Conservation (phyloP, 30 jellyfish, hydroid and myxozoan genomes). For the Rhopilema esculentum region DNA sequence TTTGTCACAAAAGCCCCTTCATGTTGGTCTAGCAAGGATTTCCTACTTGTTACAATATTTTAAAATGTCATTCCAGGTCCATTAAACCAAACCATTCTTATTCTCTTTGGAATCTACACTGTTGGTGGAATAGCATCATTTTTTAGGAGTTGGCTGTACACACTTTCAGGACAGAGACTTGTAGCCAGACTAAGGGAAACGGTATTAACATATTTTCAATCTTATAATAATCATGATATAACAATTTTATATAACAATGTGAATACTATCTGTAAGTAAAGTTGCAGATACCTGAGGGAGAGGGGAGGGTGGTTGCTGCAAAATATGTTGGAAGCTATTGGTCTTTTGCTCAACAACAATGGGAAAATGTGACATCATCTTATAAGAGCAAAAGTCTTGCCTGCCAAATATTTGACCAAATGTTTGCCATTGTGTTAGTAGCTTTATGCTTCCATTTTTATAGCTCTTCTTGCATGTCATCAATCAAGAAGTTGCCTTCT, state of each 20-base stretch:
- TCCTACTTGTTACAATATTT: background rate
- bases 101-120: constrained; percentile 65
- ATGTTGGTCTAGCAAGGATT: too few species aligned
- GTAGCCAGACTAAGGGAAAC: constrained; percentile 87
- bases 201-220: constrained; percentile 13
- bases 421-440: background rate
- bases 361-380: too few species aligned
- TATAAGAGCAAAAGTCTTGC: too few species aligned
- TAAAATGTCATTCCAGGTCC: constrained; percentile 36
- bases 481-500: constrained; percentile 86
- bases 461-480: constrained; percentile 85
- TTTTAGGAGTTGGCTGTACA: constrained; percentile 89
- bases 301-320: too few species aligned
- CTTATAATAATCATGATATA: background rate
- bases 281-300: too few species aligned
- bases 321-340: too few species aligned
- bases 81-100: constrained; percentile 67
- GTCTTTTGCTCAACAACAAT: too few species aligned
- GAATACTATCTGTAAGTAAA: too few species aligned
- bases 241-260: background rate
- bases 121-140: constrained; percentile 87
- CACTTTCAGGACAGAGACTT: constrained; percentile 93
- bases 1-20: too few species aligned
- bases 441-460: too few species aligned
- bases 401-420: background rate